A percentile compares a stretch with the other conserved stretches of the same genome.
These are phyloP conservation scores for Ophion slaviceki DNA, from an alignment of 2,888 invertebrate genomes.

Conservation along the genomic window DNA sequence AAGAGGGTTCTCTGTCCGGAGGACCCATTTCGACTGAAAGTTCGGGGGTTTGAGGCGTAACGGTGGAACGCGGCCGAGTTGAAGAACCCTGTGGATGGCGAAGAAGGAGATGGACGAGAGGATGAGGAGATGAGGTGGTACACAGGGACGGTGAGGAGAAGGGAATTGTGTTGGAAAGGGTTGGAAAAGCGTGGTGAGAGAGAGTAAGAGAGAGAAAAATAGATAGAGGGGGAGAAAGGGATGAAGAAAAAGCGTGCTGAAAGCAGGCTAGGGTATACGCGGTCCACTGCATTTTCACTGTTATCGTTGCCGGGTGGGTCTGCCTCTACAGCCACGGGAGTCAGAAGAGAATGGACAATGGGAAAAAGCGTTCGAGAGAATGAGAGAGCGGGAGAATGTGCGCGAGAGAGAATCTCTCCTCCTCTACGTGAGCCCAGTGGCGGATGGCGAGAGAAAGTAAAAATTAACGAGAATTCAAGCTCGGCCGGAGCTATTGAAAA, in stretches of 20 bases:
- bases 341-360: conserved; percentile 74
- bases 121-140: conserved; percentile 56
- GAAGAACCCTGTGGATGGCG: conserved; percentile 35
- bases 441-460: conserved; percentile 82
- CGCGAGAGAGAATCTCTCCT: conserved; percentile 14
- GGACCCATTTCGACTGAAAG: conserved; percentile 35
- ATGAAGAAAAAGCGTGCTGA: conserved; percentile 59
- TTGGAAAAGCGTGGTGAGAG: conserved; percentile 18
- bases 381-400: neutral
- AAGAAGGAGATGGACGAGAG: conserved; percentile 48
- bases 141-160: conserved; percentile 35
- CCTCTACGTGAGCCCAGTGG: conserved; percentile 70
- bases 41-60: conserved; percentile 45
- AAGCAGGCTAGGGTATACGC: conserved; percentile 68
- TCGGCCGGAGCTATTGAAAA: conserved; percentile 82
- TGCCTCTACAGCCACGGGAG: conserved; percentile 70
- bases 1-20: conserved; percentile 37
- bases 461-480: conserved; percentile 83
- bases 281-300: conserved; percentile 81
- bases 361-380: conserved; percentile 52
- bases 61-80: conserved; percentile 28
- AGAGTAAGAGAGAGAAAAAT: conserved; percentile 14
- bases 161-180: conserved; percentile 53
- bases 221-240: conserved; percentile 28
- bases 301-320: conserved; percentile 79